These are phyloP conservation scores for Synanthedon formicaeformis DNA, from an alignment of 2,888 invertebrate species.

Conservation along the genomic window DNA sequence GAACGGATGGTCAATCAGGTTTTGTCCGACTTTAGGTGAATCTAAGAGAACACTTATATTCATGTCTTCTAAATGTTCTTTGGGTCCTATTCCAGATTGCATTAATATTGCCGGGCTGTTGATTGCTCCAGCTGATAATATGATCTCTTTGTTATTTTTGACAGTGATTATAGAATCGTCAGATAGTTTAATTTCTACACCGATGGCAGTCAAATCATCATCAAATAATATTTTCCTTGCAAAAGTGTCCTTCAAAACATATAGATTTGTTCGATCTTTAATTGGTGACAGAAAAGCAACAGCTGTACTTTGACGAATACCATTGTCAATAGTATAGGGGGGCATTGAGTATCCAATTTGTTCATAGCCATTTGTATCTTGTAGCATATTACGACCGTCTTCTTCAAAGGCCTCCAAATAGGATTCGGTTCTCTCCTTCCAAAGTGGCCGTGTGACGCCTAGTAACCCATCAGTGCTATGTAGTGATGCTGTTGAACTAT, in stretches of 20 bases:
- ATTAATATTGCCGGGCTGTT: slow-evolving; percentile 38
- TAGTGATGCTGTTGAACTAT: slow-evolving; percentile 29
- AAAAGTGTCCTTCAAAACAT: slow-evolving; percentile 26
- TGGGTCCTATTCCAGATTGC: slow-evolving; percentile 41
- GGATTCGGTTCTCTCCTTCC: slow-evolving; percentile 39
- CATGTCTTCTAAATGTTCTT: slow-evolving; percentile 23
- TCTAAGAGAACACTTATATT: slow-evolving; percentile 21
- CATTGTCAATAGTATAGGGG: slow-evolving; percentile 18
- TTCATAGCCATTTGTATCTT: slow-evolving; percentile 26
- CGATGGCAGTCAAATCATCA: slow-evolving; percentile 18
- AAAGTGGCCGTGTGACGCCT: slow-evolving; percentile 28
- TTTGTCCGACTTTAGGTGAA: slow-evolving; percentile 30
- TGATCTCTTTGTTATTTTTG: slow-evolving; percentile 25
- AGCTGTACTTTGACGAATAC: slow-evolving; percentile 27
- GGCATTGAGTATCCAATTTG: slow-evolving; percentile 29
- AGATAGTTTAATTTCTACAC: slow-evolving; percentile 23
- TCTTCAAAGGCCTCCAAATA: slow-evolving; percentile 26
- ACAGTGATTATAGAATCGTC: slow-evolving; percentile 13
- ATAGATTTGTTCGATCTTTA: slow-evolving; percentile 27
- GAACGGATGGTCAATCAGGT: slow-evolving; percentile 36
- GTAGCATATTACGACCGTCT: slow-evolving; percentile 23
- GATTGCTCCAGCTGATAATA: slow-evolving; percentile 36
- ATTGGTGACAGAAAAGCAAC: slow-evolving; percentile 26
- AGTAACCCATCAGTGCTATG: slow-evolving; percentile 23
- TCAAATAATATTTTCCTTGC: slow-evolving; percentile 29